Conservation (phyloP, 2,797 vertebrate genomes). For the Lagocephalus sceleratus region DNA sequence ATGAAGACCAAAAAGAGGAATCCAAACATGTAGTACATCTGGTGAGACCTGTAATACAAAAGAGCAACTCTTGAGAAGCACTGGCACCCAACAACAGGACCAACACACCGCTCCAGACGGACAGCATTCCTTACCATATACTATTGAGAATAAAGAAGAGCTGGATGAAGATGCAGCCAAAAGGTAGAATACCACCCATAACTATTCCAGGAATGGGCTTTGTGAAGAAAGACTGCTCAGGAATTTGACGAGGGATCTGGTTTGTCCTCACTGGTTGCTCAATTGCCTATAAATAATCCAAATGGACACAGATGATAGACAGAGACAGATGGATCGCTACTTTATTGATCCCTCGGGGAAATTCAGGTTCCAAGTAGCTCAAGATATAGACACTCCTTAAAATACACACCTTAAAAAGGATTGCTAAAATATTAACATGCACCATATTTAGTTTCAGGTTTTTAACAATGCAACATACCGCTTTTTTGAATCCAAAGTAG, state of each 20-base stretch:
- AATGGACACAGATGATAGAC: not conserved
- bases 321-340: no score
- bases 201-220: slow-evolving; percentile 85
- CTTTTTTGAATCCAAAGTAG: slow-evolving; percentile 90
- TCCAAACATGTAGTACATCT: slow-evolving; percentile 94
- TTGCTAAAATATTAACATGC: no score
- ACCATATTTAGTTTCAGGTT: not conserved
- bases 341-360: no score
- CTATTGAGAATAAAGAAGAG: slow-evolving; percentile 93
- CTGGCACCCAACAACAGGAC: not conserved
- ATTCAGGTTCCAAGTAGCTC: no score
- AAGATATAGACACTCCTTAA: no score
- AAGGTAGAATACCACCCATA: slow-evolving; percentile 89
- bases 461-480: slow-evolving; percentile 66
- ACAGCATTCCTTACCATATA: slow-evolving; percentile 80
- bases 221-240: slow-evolving; percentile 86
- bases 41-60: slow-evolving; percentile 82
- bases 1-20: slow-evolving; percentile 93
- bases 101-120: not conserved
- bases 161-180: slow-evolving; percentile 93
- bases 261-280: slow-evolving; percentile 87
- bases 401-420: not conserved
- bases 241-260: slow-evolving; percentile 85
- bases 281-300: slow-evolving; percentile 69
- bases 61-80: not conserved